Percentiles rank a stretch among this genome's conserved stretches.
phyloP scores from a whole-genome alignment of 2,797 vertebrate species.

The Nasua narica region DNA sequence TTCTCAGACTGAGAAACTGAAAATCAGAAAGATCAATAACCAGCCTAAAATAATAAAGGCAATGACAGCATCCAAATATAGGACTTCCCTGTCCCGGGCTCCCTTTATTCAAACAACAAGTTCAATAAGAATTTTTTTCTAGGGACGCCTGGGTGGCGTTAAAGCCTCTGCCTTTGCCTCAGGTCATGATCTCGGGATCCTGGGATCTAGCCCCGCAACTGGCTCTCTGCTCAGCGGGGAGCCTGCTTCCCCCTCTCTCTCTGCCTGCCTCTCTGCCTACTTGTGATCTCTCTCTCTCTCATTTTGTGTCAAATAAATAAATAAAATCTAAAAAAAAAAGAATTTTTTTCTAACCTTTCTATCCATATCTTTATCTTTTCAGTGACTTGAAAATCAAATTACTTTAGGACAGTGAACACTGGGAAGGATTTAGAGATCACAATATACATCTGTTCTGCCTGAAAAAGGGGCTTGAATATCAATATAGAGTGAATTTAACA shows the following conservation, averaged over 20 bases:
- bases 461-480: background rate
- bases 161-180: no score
- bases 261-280: no score
- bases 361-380: background rate
- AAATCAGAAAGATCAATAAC: background rate
- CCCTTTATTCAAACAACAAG: background rate
- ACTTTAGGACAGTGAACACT: constrained; percentile 8
- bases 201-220: no score
- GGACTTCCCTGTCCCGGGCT: background rate
- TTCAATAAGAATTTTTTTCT: background rate
- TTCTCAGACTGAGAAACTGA: background rate
- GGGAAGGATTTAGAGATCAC: background rate
- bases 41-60: background rate
- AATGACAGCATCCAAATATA: background rate
- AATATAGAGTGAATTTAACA: background rate
- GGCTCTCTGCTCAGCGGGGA: no score
- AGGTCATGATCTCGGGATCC: no score
- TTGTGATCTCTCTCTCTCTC: no score
- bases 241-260: no score
- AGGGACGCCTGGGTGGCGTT: no score
- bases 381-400: background rate
- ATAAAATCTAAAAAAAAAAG: no score
- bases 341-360: background rate
- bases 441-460: background rate
- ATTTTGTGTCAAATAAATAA: no score